Evolutionary conservation across 2,888 invertebrate species (phyloP).

Genomic region (Xestobium rufovillosum): DNA sequence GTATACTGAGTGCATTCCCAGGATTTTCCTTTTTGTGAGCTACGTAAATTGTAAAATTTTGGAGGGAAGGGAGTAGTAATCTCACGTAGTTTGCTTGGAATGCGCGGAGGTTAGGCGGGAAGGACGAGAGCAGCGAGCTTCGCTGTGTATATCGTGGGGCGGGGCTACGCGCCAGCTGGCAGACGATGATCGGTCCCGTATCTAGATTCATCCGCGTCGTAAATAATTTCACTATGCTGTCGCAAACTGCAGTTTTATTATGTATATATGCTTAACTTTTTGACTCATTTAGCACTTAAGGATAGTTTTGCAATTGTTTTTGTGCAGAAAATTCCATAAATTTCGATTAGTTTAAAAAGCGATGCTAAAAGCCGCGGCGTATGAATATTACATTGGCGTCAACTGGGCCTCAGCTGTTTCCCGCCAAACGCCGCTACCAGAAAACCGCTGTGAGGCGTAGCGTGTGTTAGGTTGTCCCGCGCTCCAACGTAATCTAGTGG

Average conservation of each 20-base stretch:
- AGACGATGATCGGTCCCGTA: constrained; percentile 48
- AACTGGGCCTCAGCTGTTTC: constrained; percentile 59
- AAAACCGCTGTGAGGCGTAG: constrained; percentile 52
- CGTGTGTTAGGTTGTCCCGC: constrained; percentile 45
- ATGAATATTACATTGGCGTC: constrained; percentile 44
- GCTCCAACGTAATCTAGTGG: constrained; percentile 37
- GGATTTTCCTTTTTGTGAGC: no score
- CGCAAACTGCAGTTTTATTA: no score
- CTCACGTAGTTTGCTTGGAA: constrained; percentile 24
- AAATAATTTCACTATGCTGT: constrained; percentile 38
- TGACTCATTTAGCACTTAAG: no score
- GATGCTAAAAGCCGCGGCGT: constrained; percentile 30
- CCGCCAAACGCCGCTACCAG: constrained; percentile 61
- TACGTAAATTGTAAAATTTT: constrained; percentile 20
- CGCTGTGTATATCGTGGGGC: constrained; percentile 43
- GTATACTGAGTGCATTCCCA: no score
- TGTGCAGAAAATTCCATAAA: no score
- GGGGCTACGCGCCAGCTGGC: constrained; percentile 52
- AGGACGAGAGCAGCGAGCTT: constrained; percentile 34
- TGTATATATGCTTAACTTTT: no score
- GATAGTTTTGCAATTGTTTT: no score
- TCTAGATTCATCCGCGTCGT: constrained; percentile 40
- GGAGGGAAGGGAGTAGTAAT: constrained; percentile 31
- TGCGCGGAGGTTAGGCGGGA: constrained; percentile 33
- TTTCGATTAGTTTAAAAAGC: no score